Conservation (phyloP, 2,888 invertebrate species). For the Tenthredo notha region DNA sequence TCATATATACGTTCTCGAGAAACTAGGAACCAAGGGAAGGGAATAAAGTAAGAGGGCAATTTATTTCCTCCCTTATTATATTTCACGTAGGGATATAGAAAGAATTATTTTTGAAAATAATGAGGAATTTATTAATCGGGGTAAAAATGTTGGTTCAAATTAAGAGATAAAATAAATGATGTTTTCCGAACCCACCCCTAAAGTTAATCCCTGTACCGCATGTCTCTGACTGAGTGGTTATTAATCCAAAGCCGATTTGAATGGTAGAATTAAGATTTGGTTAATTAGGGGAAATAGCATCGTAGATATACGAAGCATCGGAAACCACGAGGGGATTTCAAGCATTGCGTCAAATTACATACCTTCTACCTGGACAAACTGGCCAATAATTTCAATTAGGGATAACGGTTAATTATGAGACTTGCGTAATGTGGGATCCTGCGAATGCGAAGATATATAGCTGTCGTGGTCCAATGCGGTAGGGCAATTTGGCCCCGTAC, state of each 20-base stretch:
- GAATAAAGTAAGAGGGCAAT: background rate
- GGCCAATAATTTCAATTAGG: conserved; percentile 57
- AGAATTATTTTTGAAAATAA: background rate
- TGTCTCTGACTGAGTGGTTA: conserved; percentile 16
- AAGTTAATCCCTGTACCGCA: background rate
- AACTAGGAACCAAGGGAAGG: background rate
- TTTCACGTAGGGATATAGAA: background rate
- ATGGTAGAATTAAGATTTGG: conserved; percentile 36
- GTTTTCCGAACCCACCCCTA: background rate
- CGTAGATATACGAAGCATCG: background rate
- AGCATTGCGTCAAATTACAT: conserved; percentile 42
- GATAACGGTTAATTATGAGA: conserved; percentile 59
- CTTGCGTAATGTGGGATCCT: conserved; percentile 46
- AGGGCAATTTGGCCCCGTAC: conserved; percentile 22
- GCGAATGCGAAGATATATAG: conserved; percentile 38
- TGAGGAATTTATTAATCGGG: no score
- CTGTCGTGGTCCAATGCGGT: conserved; percentile 24
- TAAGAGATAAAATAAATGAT: background rate
- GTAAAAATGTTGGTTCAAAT: background rate
- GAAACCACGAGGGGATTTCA: conserved; percentile 11
- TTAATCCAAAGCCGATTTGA: conserved; percentile 17
- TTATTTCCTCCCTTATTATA: background rate
- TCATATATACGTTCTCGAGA: background rate
- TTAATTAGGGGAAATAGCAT: conserved; percentile 41
- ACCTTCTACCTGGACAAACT: conserved; percentile 42